Evolutionary conservation across 2,888 invertebrate genomes (phyloP), one percentile per base, ranked within the genome.

Genomic region (Tipula confusa): DNA sequence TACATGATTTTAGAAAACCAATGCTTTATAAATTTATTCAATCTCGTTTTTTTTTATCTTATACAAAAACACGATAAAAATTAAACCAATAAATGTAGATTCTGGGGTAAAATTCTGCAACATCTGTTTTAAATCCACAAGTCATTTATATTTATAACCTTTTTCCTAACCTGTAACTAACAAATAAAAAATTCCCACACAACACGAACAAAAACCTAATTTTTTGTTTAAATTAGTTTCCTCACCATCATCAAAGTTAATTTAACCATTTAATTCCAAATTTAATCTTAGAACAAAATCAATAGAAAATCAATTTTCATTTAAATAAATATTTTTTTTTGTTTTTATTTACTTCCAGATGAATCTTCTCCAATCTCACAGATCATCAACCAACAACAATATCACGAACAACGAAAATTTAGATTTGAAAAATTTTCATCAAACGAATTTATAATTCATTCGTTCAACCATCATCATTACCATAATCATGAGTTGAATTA

Each of bases 401-500:
- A 64, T 24, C 64, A 64, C 18, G 5, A 15, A 18, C 48, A 9
- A 48, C 48, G 5, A 64, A 64, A 64, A 64, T 9, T 64, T 24
- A 24, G 64, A 64, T 24, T 24, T 9, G 24, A 64, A 24, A 24
- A 9, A 13, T 64, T 64, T 64, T 64, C 24, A 24, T 24, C 64
- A 64, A 64, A 64, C 64, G 24, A 24, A 64, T 24, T 64, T 64
- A 64, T 64, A 64, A 64, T 64, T 64, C 64, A 64, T 64, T 64
- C 24, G 24, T 18, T 24, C 43, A 43, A 43, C 64, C 64, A 64
- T 24, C 64, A 64, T 64, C 64, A 64, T 64, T 24, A 64, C 64
- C 64, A 64, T 64, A 64, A 64, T 64, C 64, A 64, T 64, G 64
- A 64, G 64, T 64, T 64, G 64, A 64, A 64, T 64, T 64, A 64